phyloP scores from a whole-genome alignment of 2,888 invertebrate genomes.

The Drosophila conformis region DNA sequence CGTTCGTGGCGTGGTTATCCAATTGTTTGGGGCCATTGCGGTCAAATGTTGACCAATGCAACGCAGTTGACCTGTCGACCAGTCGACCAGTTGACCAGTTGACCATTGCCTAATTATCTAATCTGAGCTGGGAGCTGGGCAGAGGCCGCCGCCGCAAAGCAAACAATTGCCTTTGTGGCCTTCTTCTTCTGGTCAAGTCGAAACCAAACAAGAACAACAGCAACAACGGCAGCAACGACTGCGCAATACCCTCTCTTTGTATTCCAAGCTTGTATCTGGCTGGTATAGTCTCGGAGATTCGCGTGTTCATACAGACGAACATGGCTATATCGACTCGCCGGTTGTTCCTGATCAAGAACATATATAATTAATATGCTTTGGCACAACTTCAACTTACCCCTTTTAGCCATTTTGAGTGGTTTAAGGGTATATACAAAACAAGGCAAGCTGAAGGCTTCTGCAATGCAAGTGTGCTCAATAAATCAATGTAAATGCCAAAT shows the following conservation, averaged over 20 bases:
- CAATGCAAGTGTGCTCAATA: conserved; percentile 19
- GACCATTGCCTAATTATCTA: not conserved
- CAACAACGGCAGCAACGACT: not conserved
- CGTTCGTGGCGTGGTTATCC: conserved; percentile 21
- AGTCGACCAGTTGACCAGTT: conserved; percentile 36
- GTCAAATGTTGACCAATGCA: conserved; percentile 32
- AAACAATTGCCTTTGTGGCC: conserved; percentile 53
- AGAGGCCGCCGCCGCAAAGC: conserved; percentile 36
- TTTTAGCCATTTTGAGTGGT: not conserved
- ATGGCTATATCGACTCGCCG: not conserved
- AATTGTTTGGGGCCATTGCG: conserved; percentile 36
- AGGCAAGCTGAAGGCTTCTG: not conserved
- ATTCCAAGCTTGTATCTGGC: not conserved
- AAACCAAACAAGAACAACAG: conserved; percentile 6
- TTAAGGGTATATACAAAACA: not conserved
- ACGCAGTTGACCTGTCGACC: not conserved
- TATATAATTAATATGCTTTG: not conserved
- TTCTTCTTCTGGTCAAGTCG: conserved; percentile 20
- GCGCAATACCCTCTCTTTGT: not conserved
- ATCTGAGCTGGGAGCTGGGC: conserved; percentile 10
- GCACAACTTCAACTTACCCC: not conserved
- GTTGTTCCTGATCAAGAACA: not conserved
- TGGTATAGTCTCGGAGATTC: not conserved
- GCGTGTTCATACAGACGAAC: not conserved
- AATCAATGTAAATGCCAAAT: conserved; percentile 55